Percentiles rank a stretch among this genome's conserved stretches.
Evolutionary conservation across 2,797 vertebrate genomes (phyloP).

Genomic region (Valencia hispanica): DNA sequence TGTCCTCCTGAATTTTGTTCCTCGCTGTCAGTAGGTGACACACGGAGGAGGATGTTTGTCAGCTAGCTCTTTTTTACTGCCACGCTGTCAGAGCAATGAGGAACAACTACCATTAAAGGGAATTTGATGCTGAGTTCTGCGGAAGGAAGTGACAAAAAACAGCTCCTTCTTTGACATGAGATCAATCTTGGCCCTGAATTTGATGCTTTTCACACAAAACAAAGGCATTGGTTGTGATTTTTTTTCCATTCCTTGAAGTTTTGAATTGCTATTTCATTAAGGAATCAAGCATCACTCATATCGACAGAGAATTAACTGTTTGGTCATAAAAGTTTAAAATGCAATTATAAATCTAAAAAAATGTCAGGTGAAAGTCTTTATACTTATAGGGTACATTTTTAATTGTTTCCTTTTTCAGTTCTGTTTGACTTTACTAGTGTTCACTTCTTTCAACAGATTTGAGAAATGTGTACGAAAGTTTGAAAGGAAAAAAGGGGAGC

Average conservation of each 20-base stretch:
- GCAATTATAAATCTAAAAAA: slow-evolving; percentile 2
- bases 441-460: not conserved
- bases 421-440: not conserved
- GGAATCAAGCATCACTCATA: slow-evolving; percentile 10
- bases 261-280: slow-evolving; percentile 25
- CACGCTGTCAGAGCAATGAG: slow-evolving; percentile 68
- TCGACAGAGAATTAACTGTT: not conserved
- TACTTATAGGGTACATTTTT: not conserved
- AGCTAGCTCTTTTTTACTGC: slow-evolving; percentile 56
- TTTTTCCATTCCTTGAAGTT: slow-evolving; percentile 16
- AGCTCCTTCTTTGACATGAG: slow-evolving; percentile 41
- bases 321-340: slow-evolving; percentile 5
- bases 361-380: not conserved
- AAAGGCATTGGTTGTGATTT: slow-evolving; percentile 1
- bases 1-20: slow-evolving; percentile 32
- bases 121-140: slow-evolving; percentile 65
- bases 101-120: slow-evolving; percentile 35
- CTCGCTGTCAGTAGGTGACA: slow-evolving; percentile 57
- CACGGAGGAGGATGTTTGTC: slow-evolving; percentile 54
- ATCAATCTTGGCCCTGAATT: slow-evolving; percentile 49
- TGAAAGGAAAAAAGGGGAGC: not conserved
- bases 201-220: slow-evolving; percentile 29
- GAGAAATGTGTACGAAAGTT: not conserved
- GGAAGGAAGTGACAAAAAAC: slow-evolving; percentile 46
- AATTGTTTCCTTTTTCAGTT: not conserved